Evolutionary conservation across 2,113 vertebrate genomes (phyloP).

Genomic region (Gobio gobio): DNA sequence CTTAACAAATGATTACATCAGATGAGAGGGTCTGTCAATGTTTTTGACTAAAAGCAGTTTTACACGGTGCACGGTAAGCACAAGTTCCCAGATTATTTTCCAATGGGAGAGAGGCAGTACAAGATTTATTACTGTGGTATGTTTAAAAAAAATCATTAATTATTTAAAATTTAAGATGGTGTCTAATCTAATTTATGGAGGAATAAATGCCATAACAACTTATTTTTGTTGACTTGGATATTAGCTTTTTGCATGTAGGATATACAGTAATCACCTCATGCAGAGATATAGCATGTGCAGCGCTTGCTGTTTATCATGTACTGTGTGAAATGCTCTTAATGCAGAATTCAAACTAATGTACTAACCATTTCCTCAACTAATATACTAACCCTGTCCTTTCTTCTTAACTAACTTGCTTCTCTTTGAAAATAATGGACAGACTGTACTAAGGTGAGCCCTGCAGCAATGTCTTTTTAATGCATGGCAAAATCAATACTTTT

Average conservation of each 20-base stretch:
- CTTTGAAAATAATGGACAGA: conserved; percentile 90
- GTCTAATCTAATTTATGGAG: background rate
- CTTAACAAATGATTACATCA: background rate
- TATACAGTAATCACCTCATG: background rate
- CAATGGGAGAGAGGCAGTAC: background rate
- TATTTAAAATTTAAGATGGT: background rate
- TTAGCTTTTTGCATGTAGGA: background rate
- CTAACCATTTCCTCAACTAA: conserved; percentile 16
- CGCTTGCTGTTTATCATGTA: background rate
- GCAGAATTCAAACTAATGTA: conserved; percentile 6
- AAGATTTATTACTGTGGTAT: background rate
- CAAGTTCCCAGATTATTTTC: background rate
- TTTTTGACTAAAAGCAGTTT: background rate
- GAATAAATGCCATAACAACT: background rate
- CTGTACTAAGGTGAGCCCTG: conserved; percentile 91
- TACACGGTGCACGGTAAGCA: background rate
- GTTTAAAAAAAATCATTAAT: too few species aligned
- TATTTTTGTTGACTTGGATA: background rate
- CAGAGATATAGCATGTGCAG: background rate
- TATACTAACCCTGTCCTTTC: conserved; percentile 39
- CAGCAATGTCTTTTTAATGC: conserved; percentile 42
- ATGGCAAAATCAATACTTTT: conserved; percentile 33
- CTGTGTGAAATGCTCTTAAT: background rate
- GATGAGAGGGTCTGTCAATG: background rate
- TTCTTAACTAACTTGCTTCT: conserved; percentile 67